Conservation (phyloP, 2,113 vertebrate species). For the Corvus hawaiiensis region DNA sequence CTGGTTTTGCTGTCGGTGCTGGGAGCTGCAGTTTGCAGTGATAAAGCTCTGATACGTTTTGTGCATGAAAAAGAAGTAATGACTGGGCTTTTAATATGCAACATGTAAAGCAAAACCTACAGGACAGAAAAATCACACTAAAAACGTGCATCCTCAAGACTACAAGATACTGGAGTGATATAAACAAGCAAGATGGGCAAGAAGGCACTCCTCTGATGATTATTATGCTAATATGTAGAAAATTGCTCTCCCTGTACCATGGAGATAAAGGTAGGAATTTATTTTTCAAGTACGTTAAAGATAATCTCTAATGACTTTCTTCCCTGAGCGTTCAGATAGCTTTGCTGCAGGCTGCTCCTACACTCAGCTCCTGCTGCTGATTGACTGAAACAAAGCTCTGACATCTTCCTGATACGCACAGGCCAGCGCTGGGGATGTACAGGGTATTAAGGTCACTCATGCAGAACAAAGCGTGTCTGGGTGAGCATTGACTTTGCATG, state of each 20-base stretch:
- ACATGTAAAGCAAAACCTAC: neutral
- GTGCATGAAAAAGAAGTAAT: neutral
- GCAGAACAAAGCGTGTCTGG: neutral
- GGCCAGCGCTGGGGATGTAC: neutral
- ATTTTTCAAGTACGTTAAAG: neutral
- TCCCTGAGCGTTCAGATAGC: neutral
- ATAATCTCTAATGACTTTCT: constrained; percentile 11
- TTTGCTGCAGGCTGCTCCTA: neutral
- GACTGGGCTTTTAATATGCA: neutral
- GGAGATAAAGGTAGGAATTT: neutral
- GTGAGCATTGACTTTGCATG: neutral
- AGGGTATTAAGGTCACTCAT: constrained; percentile 38
- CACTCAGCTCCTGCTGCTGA: neutral
- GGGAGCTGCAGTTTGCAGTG: neutral
- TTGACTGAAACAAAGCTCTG: neutral
- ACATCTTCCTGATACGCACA: neutral
- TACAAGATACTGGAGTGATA: neutral
- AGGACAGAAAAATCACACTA: neutral
- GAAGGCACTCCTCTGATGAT: neutral
- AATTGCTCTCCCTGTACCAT: neutral
- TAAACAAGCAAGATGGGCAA: neutral
- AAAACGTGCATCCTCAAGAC: neutral
- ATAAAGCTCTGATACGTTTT: neutral
- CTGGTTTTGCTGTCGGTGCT: neutral
- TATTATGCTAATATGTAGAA: neutral